phyloP scores from a whole-genome alignment of 2,797 vertebrate species.

The Propithecus deckenii region DNA sequence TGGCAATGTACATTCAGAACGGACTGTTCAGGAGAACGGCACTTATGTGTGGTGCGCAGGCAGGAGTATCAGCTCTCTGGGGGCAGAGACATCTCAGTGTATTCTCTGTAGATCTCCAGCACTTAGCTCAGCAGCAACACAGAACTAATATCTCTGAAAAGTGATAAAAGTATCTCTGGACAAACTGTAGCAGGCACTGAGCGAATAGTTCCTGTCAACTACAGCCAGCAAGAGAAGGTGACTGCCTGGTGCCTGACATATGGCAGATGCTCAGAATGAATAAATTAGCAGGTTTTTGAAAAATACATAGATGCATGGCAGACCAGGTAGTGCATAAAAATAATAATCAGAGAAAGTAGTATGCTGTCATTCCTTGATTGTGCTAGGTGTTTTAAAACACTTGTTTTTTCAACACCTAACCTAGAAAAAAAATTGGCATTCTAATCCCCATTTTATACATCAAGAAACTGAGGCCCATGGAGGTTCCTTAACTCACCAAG shows the following conservation, averaged over 20 bases:
- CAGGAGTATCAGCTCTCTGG: neutral
- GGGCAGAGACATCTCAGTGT: fast-evolving
- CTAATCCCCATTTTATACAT: neutral
- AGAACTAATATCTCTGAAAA: neutral
- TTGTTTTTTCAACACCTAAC: neutral
- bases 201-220: neutral
- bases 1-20: neutral
- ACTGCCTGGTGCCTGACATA: fast-evolving
- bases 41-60: fast-evolving
- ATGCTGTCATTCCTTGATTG: neutral
- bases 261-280: neutral
- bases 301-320: neutral
- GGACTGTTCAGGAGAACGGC: neutral
- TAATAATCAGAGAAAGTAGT: neutral
- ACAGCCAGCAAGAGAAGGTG: neutral
- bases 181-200: neutral
- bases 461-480: neutral
- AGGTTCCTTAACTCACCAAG: neutral
- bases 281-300: neutral
- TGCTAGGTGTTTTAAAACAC: neutral
- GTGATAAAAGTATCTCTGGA: neutral
- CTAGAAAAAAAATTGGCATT: neutral
- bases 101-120: neutral
- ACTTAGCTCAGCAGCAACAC: neutral
- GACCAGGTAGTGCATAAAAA: neutral